Conservation (phyloP, 2,113 vertebrate species). For the Gasterosteus nipponicus region DNA sequence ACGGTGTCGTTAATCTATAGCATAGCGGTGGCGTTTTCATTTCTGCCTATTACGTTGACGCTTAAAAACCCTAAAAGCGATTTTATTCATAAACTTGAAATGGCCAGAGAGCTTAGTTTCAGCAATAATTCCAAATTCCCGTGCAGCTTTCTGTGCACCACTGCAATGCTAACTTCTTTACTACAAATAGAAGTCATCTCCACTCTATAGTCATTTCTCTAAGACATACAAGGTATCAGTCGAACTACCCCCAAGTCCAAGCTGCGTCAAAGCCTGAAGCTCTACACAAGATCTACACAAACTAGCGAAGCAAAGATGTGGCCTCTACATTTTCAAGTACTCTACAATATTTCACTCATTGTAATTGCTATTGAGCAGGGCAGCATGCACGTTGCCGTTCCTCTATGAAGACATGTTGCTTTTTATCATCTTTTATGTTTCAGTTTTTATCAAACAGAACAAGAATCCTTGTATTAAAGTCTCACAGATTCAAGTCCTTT, state of each 20-base stretch:
- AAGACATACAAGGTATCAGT: neutral
- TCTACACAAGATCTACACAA: no score
- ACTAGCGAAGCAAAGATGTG: no score
- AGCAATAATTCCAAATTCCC: neutral
- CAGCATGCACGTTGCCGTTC: neutral
- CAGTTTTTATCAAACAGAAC: neutral
- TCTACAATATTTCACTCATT: no score
- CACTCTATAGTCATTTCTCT: neutral
- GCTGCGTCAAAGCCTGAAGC: no score
- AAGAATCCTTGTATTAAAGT: slow-evolving; percentile 21
- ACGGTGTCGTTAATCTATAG: neutral
- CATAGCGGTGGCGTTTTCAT: neutral
- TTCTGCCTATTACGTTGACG: neutral
- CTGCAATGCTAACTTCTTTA: neutral
- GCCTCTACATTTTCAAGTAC: no score
- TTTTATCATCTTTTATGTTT: neutral
- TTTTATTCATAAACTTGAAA: neutral
- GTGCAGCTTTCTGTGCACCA: no score
- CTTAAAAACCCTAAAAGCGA: neutral
- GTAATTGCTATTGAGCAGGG: no score
- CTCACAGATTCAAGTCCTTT: slow-evolving; percentile 18
- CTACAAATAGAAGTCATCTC: neutral
- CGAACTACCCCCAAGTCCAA: neutral
- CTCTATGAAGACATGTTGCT: neutral
- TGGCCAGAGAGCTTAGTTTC: no score